Base-by-base conservation (phyloP, 2,113 vertebrate genomes). In the Struthidea cinerea region DNA sequence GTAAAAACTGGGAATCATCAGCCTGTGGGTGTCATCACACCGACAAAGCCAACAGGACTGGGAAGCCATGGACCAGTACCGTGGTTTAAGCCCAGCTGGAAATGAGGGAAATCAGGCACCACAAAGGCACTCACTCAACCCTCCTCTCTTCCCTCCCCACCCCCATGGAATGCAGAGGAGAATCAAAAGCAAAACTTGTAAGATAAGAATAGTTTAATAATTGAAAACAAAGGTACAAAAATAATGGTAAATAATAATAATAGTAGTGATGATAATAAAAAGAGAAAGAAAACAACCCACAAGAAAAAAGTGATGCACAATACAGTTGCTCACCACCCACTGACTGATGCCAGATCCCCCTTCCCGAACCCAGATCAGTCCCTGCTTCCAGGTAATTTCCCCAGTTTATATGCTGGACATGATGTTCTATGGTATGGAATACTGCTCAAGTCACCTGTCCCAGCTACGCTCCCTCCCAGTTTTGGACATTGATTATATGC, bases 161-260 rank as follows among this genome's bases (percentile, higher is more conserved):
- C 39, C 21, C 33, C 0, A 0, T 22, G n/a, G 16, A 83, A 68
- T 18, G 3, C 0, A 3, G 46, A 52, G 13, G 24, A 68, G 9
- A 82, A 75, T 47, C 24, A 53, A 47, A 82, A 68, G 20, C 9
- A 22, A 8, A 53, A 7, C 24, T 35, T 53, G 6, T 32, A 26
- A 68, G 30, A 32, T 18, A 68, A 46, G 13, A 53, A 24, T 13
- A 18, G 13, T 35, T 53, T n/a, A 41, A 22, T 35, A 41, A 68
- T 26, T 30, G 46, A 30, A 46, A 60, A 52, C 3, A 20, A 59
- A 33, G 35, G 30, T 60, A 47, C 20, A 30, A 53, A 46, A 24
- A 5, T 8, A n/a, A 9, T 6, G 16, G 11, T 7, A 39, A 71
- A 49, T 49, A 55, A 59, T 52, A 59, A 50, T 20, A 22, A 18